These are phyloP conservation scores for Leptopilina clavipes DNA, from an alignment of 1,140 invertebrate genomes.

Conservation along the genomic window DNA sequence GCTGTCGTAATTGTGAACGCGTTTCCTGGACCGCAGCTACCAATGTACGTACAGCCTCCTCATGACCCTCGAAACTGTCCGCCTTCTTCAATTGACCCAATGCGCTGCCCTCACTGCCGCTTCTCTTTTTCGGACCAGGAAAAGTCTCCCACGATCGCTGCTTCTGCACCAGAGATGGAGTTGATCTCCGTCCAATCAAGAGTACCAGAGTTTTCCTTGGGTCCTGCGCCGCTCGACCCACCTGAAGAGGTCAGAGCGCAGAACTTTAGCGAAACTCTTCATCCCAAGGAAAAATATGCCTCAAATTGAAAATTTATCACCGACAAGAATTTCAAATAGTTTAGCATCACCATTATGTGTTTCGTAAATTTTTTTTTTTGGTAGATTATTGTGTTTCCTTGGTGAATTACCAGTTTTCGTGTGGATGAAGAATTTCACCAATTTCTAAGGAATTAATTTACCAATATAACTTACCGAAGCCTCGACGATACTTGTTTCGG, in stretches of 20 bases:
- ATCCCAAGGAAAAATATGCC: conserved; percentile 1
- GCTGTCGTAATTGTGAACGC: conserved; percentile 70
- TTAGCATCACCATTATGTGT: not conserved
- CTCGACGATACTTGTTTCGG: conserved; percentile 62
- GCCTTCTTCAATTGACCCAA: conserved; percentile 77
- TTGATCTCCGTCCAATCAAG: conserved; percentile 72
- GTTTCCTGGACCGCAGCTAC: conserved; percentile 84
- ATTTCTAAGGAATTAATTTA: not conserved
- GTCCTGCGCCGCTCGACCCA: conserved; percentile 70
- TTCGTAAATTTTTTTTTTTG: conserved; percentile 1
- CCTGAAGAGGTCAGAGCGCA: conserved; percentile 44
- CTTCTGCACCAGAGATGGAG: conserved; percentile 76
- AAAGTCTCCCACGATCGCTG: conserved; percentile 82
- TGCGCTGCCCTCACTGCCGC: conserved; percentile 51
- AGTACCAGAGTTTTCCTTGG: conserved; percentile 74
- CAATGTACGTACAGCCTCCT: conserved; percentile 82
- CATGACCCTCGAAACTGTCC: conserved; percentile 83
- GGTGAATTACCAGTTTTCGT: conserved; percentile 23
- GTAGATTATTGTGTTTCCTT: no score
- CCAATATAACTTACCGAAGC: conserved; percentile 20
- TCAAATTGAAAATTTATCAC: not conserved
- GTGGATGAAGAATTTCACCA: conserved; percentile 23
- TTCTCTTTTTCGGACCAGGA: conserved; percentile 76
- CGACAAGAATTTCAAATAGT: no score
- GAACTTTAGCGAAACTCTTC: conserved; percentile 31